phyloP scores from a whole-genome alignment of 2,113 vertebrate species.

The Apteryx mantelli region DNA sequence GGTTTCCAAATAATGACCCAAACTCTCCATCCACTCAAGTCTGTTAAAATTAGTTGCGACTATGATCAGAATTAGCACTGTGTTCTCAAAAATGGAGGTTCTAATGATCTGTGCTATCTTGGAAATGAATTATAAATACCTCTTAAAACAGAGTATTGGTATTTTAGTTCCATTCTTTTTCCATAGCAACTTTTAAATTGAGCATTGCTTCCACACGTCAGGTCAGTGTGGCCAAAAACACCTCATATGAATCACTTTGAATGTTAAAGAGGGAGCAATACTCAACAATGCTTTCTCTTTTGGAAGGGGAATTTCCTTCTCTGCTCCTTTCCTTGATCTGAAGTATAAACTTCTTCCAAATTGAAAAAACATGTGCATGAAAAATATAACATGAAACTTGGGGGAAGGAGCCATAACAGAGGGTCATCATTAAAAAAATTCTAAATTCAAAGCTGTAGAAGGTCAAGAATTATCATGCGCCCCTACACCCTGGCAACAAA shows the following conservation, averaged over 20 bases:
- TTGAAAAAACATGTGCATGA: background rate
- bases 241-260: background rate
- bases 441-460: conserved; percentile 20
- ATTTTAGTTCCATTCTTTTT: background rate
- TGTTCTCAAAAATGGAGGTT: background rate
- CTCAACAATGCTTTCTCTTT: background rate
- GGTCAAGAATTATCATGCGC: background rate
- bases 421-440: conserved; percentile 20
- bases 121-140: background rate
- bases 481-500: background rate
- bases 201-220: background rate
- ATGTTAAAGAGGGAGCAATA: background rate
- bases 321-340: background rate
- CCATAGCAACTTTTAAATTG: background rate
- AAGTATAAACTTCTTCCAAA: background rate
- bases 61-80: background rate
- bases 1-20: background rate
- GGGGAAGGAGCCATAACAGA: conserved; percentile 12
- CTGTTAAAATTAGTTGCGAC: background rate
- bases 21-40: background rate
- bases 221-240: background rate
- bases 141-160: background rate
- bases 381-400: conserved; percentile 27
- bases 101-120: background rate
- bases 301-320: background rate